A percentile compares a stretch with the other conserved stretches of the same genome.
phyloP scores from a whole-genome alignment of 1,140 invertebrate genomes.

The Micrasema minimum region DNA sequence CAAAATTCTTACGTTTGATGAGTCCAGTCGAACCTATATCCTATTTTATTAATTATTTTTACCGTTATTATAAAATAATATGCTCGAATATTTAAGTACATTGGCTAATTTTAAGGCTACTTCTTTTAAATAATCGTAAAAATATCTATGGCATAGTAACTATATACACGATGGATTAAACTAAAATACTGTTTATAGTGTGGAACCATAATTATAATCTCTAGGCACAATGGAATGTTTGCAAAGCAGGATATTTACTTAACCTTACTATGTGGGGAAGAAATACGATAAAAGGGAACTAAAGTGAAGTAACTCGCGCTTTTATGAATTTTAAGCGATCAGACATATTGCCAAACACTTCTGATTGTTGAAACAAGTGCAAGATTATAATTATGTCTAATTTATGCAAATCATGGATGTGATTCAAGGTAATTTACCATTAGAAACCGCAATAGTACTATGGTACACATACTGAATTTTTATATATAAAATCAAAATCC shows the following conservation, averaged over 20 bases:
- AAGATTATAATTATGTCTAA: too few relatives aligned
- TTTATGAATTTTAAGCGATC: too few relatives aligned
- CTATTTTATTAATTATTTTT: slow-evolving; percentile 15
- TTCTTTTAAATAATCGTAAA: slow-evolving; percentile 37
- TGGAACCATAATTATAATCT: slow-evolving; percentile 48
- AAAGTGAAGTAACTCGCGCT: too few relatives aligned
- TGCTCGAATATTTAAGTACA: slow-evolving; percentile 36
- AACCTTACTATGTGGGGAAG: background rate
- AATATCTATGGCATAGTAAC: slow-evolving; percentile 42
- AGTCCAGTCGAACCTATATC: slow-evolving; percentile 34
- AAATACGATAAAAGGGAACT: too few relatives aligned
- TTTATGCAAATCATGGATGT: too few relatives aligned
- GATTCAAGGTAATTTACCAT: too few relatives aligned
- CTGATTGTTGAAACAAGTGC: too few relatives aligned
- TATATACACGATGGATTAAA: slow-evolving; percentile 48
- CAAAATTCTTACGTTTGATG: slow-evolving; percentile 35
- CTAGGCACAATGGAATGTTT: slow-evolving; percentile 53
- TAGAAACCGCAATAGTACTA: too few relatives aligned
- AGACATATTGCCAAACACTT: too few relatives aligned
- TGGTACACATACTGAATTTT: too few relatives aligned
- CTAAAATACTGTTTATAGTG: slow-evolving; percentile 44
- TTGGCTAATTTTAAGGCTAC: slow-evolving; percentile 40
- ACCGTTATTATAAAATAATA: slow-evolving; percentile 15
- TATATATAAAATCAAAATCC: too few relatives aligned
- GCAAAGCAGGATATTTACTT: slow-evolving; percentile 5